These are phyloP conservation scores for Trichechus manatus DNA, from an alignment of 2,113 vertebrate species.

Conservation along the genomic window DNA sequence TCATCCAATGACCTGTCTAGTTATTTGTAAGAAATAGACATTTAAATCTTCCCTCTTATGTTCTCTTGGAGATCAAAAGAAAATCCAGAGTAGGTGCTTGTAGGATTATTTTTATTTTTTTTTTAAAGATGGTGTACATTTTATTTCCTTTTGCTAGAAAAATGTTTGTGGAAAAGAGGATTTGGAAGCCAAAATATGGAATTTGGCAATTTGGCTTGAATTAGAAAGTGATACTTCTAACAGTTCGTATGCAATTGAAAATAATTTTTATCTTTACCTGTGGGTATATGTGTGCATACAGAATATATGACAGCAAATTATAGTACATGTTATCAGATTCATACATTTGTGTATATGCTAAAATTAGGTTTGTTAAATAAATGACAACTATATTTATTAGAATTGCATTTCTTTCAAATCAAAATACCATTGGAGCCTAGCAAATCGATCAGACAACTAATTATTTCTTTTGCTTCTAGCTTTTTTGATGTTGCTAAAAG, in stretches of 20 bases:
- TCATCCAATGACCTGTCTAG: background rate
- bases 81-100: background rate
- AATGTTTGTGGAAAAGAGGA: background rate
- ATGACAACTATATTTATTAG: background rate
- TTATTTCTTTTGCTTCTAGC: background rate
- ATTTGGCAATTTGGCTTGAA: background rate
- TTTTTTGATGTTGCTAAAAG: constrained; percentile 38
- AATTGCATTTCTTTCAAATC: constrained; percentile 19
- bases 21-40: background rate
- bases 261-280: background rate
- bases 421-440: background rate
- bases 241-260: background rate
- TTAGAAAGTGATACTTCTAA: background rate
- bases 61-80: background rate
- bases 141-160: background rate
- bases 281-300: background rate
- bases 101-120: background rate
- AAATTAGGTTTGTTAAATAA: constrained; percentile 47
- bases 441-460: constrained; percentile 36
- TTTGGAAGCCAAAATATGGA: background rate
- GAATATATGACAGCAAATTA: background rate
- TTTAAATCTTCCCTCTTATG: background rate
- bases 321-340: background rate
- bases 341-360: background rate
- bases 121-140: background rate